Base-by-base conservation (phyloP, 1,140 invertebrate genomes). In the Magallana ariakensis region DNA sequence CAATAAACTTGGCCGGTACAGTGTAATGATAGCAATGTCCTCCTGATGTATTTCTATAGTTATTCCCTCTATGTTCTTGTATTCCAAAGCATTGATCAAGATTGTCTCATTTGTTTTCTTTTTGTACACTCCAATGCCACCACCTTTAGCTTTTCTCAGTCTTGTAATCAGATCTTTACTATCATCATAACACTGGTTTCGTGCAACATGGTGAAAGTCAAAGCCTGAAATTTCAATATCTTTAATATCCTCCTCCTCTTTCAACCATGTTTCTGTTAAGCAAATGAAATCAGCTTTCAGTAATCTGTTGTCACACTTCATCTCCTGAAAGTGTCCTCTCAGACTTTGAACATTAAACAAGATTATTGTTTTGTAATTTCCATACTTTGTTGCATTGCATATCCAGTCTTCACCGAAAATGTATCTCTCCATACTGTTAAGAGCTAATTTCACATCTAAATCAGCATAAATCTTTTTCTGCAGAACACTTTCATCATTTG, bases 321-420 rank as follows among this genome's bases (percentile, higher is more conserved):
- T 57, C 54, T 83, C 22, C 54, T 83, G 19, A 58, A 83, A 26
- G 19, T 83, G 46, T 26, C 54, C 22, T 26, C 54, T 56, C 54
- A 83, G 15, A 58, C 82, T 83, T 19, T 83, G 82, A 13, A 83
- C 82, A 83, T 83, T 83, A 83, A 57, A 58, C 22, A 83, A 58
- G 26, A 83, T 4, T 5, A 83, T 58, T 7, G 46, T 83, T 58
- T 58, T 33, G 33, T 33, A 33, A 33, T 33, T 33, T 33, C 33
- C 33, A 33, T 33, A 0, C 0, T 33, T 33, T 33, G 33, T 1
- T 33, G 0, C 33, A 33, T 33, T 33, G 33, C 33, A 33, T 33
- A 16, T 83, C 81, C 56, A 22, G 33, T 33, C 56, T 58, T 83
- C 56, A 55, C 10, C 82, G 7, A 26, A 26, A 83, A 19, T 57